Evolutionary conservation across 2,888 invertebrate species (phyloP).

Genomic region (Steromphala cineraria): DNA sequence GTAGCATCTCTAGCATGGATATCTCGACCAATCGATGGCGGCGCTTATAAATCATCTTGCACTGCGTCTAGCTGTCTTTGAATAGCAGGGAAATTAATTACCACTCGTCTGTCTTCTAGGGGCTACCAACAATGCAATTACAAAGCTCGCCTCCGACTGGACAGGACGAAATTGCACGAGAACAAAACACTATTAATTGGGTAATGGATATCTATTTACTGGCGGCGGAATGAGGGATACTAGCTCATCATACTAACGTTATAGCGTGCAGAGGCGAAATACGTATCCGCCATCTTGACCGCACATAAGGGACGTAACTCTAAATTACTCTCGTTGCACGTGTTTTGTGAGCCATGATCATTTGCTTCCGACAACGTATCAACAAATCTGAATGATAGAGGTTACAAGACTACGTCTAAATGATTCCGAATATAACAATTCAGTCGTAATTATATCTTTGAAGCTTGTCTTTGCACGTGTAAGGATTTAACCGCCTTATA

Average conservation of each 20-base stretch:
- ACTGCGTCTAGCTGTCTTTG: neutral
- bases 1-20: neutral
- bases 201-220: constrained; percentile 23
- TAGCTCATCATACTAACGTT: neutral
- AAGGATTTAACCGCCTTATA: too few relatives aligned
- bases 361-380: too few relatives aligned
- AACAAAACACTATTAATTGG: constrained; percentile 16
- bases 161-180: neutral
- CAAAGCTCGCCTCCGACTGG: neutral
- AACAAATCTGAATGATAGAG: too few relatives aligned
- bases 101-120: neutral
- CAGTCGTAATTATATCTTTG: too few relatives aligned
- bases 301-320: neutral
- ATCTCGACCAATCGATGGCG: neutral
- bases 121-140: neutral
- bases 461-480: too few relatives aligned
- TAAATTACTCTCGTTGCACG: neutral
- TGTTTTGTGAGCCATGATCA: too few relatives aligned
- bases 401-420: too few relatives aligned
- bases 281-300: neutral
- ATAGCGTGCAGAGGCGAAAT: neutral
- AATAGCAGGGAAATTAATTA: constrained; percentile 1
- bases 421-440: too few relatives aligned
- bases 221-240: neutral
- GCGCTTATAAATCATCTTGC: neutral